Evolutionary conservation across 2,888 invertebrate species (phyloP).

Genomic region (Aromia moschata): DNA sequence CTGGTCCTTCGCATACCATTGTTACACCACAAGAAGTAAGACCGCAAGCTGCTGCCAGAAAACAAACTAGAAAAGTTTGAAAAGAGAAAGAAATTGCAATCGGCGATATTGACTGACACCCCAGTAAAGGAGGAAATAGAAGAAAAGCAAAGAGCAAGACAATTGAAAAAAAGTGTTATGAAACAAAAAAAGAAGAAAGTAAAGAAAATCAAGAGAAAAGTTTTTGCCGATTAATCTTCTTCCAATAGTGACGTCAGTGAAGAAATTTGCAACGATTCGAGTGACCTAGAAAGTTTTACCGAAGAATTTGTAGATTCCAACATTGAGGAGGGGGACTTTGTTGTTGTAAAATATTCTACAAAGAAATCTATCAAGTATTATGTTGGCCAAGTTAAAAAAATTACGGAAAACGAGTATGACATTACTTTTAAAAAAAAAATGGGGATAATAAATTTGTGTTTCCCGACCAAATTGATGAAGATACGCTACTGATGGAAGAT

Average conservation of each 20-base stretch:
- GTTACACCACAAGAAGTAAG: no score
- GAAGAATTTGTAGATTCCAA: background rate
- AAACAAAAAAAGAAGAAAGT: slow-evolving; percentile 2
- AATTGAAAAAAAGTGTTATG: background rate
- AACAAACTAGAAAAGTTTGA: slow-evolving; percentile 13
- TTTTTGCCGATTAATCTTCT: background rate
- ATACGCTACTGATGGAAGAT: no score
- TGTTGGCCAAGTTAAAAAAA: background rate
- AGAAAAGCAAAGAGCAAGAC: slow-evolving; percentile 16
- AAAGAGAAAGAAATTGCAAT: slow-evolving; percentile 15
- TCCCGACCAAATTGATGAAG: background rate
- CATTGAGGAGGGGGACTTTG: background rate
- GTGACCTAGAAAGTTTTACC: slow-evolving; percentile 13
- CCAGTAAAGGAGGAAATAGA: slow-evolving; percentile 7
- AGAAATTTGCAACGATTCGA: slow-evolving; percentile 18
- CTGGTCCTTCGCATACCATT: no score
- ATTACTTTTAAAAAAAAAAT: background rate
- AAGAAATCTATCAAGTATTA: background rate
- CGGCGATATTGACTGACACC: slow-evolving; percentile 6
- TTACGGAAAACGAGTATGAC: background rate
- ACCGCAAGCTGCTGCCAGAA: slow-evolving; percentile 5
- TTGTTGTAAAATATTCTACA: background rate
- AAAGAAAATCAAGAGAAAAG: background rate
- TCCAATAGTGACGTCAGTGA: slow-evolving; percentile 7
- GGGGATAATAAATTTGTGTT: background rate